Evolutionary conservation across 2,797 vertebrate species (phyloP).

Genomic region (Sebastiscus albofasciatus): DNA sequence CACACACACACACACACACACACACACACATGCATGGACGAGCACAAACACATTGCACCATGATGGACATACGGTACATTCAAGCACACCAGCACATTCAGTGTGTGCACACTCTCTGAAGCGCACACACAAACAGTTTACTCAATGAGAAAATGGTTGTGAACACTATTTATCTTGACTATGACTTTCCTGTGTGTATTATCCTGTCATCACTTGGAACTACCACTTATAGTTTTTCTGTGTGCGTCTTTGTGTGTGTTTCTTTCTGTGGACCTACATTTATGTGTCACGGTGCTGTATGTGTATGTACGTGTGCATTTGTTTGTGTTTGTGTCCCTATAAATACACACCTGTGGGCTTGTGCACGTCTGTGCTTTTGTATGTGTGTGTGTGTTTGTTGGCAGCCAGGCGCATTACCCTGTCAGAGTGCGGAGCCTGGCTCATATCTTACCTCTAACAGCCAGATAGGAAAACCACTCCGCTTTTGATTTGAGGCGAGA

Average conservation of each 20-base stretch:
- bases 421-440: slow-evolving; percentile 59
- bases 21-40: neutral
- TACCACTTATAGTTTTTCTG: neutral
- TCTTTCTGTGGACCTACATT: neutral
- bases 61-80: too few species aligned
- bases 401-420: slow-evolving; percentile 65
- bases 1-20: neutral
- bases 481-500: slow-evolving; percentile 76
- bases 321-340: neutral
- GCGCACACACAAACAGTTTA: neutral
- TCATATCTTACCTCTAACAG: slow-evolving; percentile 80
- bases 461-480: slow-evolving; percentile 77
- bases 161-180: slow-evolving; percentile 40
- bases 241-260: neutral
- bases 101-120: neutral
- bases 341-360: slow-evolving; percentile 8
- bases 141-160: slow-evolving; percentile 12
- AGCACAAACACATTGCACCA: neutral
- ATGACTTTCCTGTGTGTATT: slow-evolving; percentile 12
- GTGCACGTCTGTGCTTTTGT: neutral
- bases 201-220: slow-evolving; percentile 17
- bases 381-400: slow-evolving; percentile 28
- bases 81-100: neutral
- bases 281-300: neutral
- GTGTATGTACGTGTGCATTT: slow-evolving; percentile 3